phyloP scores from a whole-genome alignment of 2,888 invertebrate species.

The Cremastobaeus sp. region DNA sequence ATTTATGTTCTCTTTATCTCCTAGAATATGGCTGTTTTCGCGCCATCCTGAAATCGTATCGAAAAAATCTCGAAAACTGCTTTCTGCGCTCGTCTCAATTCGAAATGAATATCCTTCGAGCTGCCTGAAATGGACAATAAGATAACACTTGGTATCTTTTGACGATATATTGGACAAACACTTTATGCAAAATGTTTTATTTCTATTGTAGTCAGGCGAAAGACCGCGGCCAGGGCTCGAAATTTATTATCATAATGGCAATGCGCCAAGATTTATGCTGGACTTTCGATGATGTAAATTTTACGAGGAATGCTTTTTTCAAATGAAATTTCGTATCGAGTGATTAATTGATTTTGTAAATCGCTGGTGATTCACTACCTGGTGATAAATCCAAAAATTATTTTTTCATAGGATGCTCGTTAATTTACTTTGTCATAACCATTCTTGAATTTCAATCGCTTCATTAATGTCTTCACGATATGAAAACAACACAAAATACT shows the following conservation, averaged over 20 bases:
- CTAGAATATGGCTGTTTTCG: too few relatives aligned
- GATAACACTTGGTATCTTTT: slow-evolving; percentile 20
- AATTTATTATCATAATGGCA: slow-evolving; percentile 34
- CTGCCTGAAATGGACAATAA: slow-evolving; percentile 1
- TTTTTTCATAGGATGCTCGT: slow-evolving; percentile 24
- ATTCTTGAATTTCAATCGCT: slow-evolving; percentile 45
- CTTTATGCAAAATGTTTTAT: slow-evolving; percentile 34
- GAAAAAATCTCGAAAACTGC: slow-evolving; percentile 3
- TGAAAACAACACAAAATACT: too few relatives aligned
- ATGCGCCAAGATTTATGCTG: slow-evolving; percentile 37
- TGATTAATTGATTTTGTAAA: slow-evolving; percentile 51
- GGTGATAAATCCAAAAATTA: slow-evolving; percentile 39
- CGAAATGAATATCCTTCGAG: slow-evolving; percentile 10
- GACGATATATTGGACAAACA: slow-evolving; percentile 33
- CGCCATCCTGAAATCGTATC: too few relatives aligned
- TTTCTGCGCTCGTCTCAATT: slow-evolving; percentile 1
- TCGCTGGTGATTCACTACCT: slow-evolving; percentile 42
- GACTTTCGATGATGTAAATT: slow-evolving; percentile 45
- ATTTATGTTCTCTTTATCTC: too few relatives aligned
- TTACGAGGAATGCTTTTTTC: slow-evolving; percentile 33
- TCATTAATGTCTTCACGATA: slow-evolving; percentile 31
- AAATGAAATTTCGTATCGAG: slow-evolving; percentile 33
- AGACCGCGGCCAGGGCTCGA: slow-evolving; percentile 11
- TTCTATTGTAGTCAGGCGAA: slow-evolving; percentile 35
- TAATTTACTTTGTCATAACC: slow-evolving; percentile 39